Percentiles rank a stretch among this genome's conserved stretches.
phyloP scores from a whole-genome alignment of 1,140 invertebrate genomes.

The Leptonema lineaticorne region DNA sequence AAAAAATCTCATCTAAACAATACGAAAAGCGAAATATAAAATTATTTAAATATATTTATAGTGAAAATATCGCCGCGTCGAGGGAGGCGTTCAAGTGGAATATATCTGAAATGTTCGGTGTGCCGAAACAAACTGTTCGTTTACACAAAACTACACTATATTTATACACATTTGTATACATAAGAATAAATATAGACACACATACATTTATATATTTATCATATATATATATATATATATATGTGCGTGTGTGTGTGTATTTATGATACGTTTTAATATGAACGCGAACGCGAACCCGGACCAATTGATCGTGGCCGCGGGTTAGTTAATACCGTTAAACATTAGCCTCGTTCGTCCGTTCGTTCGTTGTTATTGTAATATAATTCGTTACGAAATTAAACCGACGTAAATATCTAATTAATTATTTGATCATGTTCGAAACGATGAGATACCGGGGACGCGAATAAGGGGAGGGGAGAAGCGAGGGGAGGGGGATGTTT shows the following conservation, averaged over 20 bases:
- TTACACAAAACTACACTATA: conserved; percentile 40
- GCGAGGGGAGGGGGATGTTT: too few species aligned
- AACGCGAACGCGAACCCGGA: conserved; percentile 21
- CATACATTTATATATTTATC: neutral
- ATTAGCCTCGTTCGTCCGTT: conserved; percentile 21
- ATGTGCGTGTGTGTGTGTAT: neutral
- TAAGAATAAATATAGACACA: conserved; percentile 18
- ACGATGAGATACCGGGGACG: too few species aligned
- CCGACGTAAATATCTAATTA: too few species aligned
- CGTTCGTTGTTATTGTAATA: too few species aligned
- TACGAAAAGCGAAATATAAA: too few species aligned
- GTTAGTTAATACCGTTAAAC: conserved; percentile 2
- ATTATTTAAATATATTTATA: too few species aligned
- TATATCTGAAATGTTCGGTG: conserved; percentile 34
- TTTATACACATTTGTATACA: too few species aligned
- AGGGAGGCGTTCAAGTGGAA: neutral
- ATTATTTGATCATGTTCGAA: too few species aligned
- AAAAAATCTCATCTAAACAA: too few species aligned
- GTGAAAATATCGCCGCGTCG: neutral
- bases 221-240: too few species aligned
- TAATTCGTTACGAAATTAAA: too few species aligned
- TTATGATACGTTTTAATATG: neutral
- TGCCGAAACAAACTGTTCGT: conserved; percentile 37
- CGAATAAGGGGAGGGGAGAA: too few species aligned
- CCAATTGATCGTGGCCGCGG: conserved; percentile 16